phyloP scores from a whole-genome alignment of 2,888 invertebrate species.

The Meiosimyza decipiens region DNA sequence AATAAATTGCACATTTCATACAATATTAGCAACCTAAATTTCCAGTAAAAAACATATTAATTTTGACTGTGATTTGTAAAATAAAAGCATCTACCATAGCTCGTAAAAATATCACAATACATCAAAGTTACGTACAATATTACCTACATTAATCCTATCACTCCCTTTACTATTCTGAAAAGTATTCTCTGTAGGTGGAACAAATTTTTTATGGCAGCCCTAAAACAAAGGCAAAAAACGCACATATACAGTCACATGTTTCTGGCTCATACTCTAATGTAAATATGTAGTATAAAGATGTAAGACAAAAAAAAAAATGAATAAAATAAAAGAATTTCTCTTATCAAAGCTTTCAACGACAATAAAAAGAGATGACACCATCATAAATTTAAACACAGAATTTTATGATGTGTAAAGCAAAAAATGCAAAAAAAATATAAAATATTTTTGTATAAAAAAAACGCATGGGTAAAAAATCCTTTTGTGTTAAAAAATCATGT shows the following conservation, averaged over 20 bases:
- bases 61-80: slow-evolving; percentile 14
- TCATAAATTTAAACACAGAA: slow-evolving; percentile 41
- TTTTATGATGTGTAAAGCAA: slow-evolving; percentile 41
- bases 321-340: slow-evolving; percentile 1
- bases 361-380: slow-evolving; percentile 42
- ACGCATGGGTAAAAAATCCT: too few relatives aligned
- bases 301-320: not conserved
- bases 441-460: too few relatives aligned
- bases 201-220: too few relatives aligned
- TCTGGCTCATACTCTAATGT: too few relatives aligned
- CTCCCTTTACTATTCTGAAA: too few relatives aligned
- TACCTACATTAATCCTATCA: slow-evolving; percentile 20
- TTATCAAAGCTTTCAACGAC: slow-evolving; percentile 40
- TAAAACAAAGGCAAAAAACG: too few relatives aligned
- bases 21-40: not conserved
- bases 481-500: slow-evolving; percentile 6
- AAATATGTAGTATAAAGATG: too few relatives aligned
- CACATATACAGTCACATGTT: too few relatives aligned
- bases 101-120: not conserved
- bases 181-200: too few relatives aligned
- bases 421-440: not conserved
- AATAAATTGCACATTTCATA: slow-evolving; percentile 1
- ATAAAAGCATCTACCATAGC: not conserved
- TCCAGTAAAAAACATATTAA: slow-evolving; percentile 10
- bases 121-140: slow-evolving; percentile 18